Evolutionary conservation across 2,797 vertebrate genomes (phyloP).

Genomic region (Smutsia gigantea): DNA sequence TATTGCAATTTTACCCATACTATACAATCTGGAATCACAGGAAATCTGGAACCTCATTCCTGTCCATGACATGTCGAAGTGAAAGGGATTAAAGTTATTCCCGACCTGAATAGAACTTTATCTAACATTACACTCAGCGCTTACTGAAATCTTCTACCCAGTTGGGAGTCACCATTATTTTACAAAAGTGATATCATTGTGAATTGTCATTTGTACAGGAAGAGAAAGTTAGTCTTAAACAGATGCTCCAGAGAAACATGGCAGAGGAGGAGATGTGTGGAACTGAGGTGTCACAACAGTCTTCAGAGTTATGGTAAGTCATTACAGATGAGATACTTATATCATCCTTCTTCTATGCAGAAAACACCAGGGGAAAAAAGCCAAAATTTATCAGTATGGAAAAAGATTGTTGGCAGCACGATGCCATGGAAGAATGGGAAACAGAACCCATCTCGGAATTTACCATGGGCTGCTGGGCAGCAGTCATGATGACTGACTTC

Average conservation of each 20-base stretch:
- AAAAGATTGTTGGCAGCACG: not conserved
- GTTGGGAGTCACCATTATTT: not conserved
- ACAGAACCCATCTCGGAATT: not conserved
- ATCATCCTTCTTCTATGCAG: not conserved
- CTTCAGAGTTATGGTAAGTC: not conserved
- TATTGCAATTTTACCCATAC: too few species aligned
- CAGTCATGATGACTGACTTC: not conserved
- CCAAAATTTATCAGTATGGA: not conserved
- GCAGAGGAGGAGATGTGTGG: not conserved
- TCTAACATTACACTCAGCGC: not conserved
- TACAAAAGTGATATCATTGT: not conserved
- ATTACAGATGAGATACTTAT: not conserved
- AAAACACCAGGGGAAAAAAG: not conserved
- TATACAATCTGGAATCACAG: slow-evolving; percentile 5
- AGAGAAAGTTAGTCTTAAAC: not conserved
- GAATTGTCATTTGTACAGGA: not conserved
- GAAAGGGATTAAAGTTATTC: not conserved
- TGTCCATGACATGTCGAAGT: not conserved
- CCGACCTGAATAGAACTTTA: not conserved
- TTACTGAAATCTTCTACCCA: not conserved
- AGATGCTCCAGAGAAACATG: not conserved
- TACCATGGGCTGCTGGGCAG: not conserved
- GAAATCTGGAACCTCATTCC: slow-evolving; percentile 44
- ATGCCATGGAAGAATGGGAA: not conserved
- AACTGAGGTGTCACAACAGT: not conserved